Base-by-base conservation (phyloP, 2,888 invertebrate species). In the Leptothorax acervorum region DNA sequence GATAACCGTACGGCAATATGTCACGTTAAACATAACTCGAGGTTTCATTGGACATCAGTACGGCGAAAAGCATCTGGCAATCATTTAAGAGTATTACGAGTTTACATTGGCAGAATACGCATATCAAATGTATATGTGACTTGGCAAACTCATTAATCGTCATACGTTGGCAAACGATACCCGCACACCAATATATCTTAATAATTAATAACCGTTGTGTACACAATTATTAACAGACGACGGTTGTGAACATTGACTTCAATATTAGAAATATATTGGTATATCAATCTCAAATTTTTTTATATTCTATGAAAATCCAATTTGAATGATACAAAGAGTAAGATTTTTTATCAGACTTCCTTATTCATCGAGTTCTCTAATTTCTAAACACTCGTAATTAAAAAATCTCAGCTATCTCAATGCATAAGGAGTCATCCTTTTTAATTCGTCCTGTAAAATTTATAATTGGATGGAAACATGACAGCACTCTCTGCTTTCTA, bases 201-300 rank as follows among this genome's bases (percentile, higher is more conserved):
- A 82, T 82, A 85, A 88, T 90, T 87, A 90, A 87, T 88, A 90
- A 87, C 74, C 81, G 81, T 86, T 85, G 76, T 0, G n/a, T 65
- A 60, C 48, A 70, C 65, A 84, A 88, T 86, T 84, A 76, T 88
- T 86, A 89, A 88, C 82, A 82, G 75, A 60, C 35, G 71, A 55
- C 82, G 84, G 82, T 85, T 89, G 85, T 84, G 74, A 88, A 86
- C 74, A 87, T 53, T 12, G 18, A 23, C 48, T 60, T 57, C 3
- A 28, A 11, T 23, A 60, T 60, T 12, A 51, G 28, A 73, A 0
- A 42, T 45, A 55, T 68, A 68, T 79, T 15, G 11, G 9, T 66
- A 15, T 55, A 1, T 53, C 11, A 39, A 39, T 35, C n/a, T 1
- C 3, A 8, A 1, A 11, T 39, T 18, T 3, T 63, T 66, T 11